These are phyloP conservation scores for Peromyscus nudipes DNA, from an alignment of 2,797 vertebrate species.

Conservation along the genomic window DNA sequence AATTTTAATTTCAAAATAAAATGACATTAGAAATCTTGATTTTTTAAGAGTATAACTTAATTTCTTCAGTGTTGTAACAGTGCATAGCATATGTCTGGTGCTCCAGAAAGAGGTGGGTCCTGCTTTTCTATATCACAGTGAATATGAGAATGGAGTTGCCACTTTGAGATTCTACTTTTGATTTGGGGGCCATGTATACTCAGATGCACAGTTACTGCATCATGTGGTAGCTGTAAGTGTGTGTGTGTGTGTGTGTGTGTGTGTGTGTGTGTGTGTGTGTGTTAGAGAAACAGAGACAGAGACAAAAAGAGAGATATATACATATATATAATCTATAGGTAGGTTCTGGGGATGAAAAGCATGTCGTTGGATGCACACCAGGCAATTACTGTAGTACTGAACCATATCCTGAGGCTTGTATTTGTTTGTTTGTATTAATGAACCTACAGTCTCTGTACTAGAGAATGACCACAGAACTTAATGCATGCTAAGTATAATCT, in stretches of 20 bases:
- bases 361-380: not conserved
- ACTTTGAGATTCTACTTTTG: not conserved
- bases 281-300: not conserved
- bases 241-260: too few species aligned
- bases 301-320: not conserved
- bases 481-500: not conserved
- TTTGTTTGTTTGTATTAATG: not conserved
- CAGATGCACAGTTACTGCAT: not conserved
- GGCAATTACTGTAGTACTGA: not conserved
- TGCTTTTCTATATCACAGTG: not conserved
- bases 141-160: not conserved
- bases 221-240: not conserved
- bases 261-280: not conserved
- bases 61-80: not conserved
- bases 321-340: too few species aligned
- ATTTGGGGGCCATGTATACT: not conserved
- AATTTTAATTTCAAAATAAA: not conserved
- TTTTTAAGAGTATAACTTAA: not conserved
- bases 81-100: not conserved
- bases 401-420: not conserved
- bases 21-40: not conserved
- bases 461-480: not conserved
- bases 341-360: not conserved
- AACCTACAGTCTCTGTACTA: not conserved
- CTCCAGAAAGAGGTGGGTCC: not conserved